Evolutionary conservation across 2,888 invertebrate species (phyloP).

Genomic region (Argyresthia goedartella): DNA sequence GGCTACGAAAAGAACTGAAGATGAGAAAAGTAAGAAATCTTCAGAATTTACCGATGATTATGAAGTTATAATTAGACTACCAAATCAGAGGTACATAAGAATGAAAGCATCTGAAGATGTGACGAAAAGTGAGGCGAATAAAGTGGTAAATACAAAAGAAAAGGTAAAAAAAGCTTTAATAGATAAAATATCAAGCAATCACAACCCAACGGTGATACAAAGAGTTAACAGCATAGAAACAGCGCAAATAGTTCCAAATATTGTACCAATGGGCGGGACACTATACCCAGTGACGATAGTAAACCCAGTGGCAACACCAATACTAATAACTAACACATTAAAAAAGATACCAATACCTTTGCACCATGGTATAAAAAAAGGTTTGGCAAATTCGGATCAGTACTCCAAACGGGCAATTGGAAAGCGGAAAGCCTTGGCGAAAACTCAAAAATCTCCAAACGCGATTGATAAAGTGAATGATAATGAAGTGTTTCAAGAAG

Average conservation of each 20-base stretch:
- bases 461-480: not conserved
- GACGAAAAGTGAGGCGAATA: constrained; percentile 13
- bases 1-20: not conserved
- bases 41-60: constrained; percentile 23
- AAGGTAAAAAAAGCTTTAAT: constrained; percentile 36
- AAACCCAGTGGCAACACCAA: constrained; percentile 14
- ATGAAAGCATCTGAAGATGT: constrained; percentile 40
- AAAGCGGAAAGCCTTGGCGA: constrained; percentile 13
- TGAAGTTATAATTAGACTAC: constrained; percentile 51
- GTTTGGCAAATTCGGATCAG: constrained; percentile 7
- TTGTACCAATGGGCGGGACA: constrained; percentile 20
- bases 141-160: constrained; percentile 29
- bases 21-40: constrained; percentile 12
- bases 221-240: not conserved
- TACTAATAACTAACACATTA: constrained; percentile 18
- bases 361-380: constrained; percentile 20
- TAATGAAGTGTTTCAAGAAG: too few relatives aligned
- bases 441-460: not conserved
- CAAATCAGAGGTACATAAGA: constrained; percentile 43
- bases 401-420: constrained; percentile 23
- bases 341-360: constrained; percentile 27
- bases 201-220: constrained; percentile 6
- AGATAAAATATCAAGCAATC: constrained; percentile 25
- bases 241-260: not conserved
- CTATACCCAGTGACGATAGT: constrained; percentile 42